These are phyloP conservation scores for Malurus leucopterus DNA, from an alignment of 2,797 vertebrate species.

Conservation along the genomic window DNA sequence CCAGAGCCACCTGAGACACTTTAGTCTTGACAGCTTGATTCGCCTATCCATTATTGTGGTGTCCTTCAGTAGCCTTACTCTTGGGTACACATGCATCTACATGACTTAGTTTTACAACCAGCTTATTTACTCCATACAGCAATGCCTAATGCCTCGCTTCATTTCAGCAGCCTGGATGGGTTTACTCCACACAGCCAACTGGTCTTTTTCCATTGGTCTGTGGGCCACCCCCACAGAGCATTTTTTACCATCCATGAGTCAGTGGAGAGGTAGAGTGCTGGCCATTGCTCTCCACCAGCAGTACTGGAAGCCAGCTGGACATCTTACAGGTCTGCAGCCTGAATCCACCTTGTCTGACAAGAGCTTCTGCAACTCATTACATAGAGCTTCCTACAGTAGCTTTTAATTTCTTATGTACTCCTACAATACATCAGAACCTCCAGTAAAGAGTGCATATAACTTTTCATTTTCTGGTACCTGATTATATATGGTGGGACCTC, in stretches of 20 bases:
- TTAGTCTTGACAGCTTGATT: neutral
- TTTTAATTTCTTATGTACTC: neutral
- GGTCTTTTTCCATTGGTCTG: neutral
- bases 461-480: neutral
- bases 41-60: neutral
- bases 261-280: accelerated
- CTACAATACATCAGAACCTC: neutral
- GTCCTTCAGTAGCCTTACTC: neutral
- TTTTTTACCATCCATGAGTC: neutral
- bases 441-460: neutral
- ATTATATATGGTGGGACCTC: neutral
- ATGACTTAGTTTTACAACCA: neutral
- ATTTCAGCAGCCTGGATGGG: neutral
- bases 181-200: neutral
- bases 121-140: neutral
- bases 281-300: neutral
- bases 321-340: neutral
- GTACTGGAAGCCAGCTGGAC: neutral
- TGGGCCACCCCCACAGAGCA: neutral
- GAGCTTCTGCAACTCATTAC: neutral
- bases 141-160: neutral
- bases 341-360: neutral
- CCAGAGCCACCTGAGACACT: no score
- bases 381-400: neutral
- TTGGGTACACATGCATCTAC: neutral